Conservation (phyloP, 1,140 invertebrate genomes). For the Caenorhabditis briggsae region DNA sequence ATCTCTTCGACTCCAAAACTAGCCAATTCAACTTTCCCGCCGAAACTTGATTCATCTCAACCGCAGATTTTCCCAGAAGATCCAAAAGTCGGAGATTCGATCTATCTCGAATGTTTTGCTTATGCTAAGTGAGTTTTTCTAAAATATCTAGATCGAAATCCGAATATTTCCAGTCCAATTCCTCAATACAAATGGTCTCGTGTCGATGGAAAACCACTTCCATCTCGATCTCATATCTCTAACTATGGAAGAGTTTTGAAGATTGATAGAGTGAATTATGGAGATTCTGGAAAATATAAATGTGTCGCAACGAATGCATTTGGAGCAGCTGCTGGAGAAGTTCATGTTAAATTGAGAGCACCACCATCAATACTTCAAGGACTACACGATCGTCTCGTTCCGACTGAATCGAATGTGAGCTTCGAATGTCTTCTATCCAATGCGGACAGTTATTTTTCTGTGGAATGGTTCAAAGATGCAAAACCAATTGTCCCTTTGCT, state of each 20-base stretch:
- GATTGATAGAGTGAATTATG: slow-evolving; percentile 61
- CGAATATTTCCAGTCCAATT: slow-evolving; percentile 48
- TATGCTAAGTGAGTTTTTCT: slow-evolving; percentile 56
- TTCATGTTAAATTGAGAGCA: slow-evolving; percentile 57
- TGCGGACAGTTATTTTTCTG: slow-evolving; percentile 44
- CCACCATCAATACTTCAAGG: slow-evolving; percentile 52
- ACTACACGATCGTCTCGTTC: slow-evolving; percentile 52
- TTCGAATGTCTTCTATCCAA: slow-evolving; percentile 56
- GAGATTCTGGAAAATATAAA: slow-evolving; percentile 60
- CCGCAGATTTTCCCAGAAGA: slow-evolving; percentile 61
- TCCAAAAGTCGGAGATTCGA: slow-evolving; percentile 56
- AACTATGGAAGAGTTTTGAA: slow-evolving; percentile 60
- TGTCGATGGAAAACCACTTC: slow-evolving; percentile 60
- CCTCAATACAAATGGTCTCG: slow-evolving; percentile 61
- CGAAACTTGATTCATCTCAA: slow-evolving; percentile 57
- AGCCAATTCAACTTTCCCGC: slow-evolving; percentile 54
- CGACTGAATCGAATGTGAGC: slow-evolving; percentile 55
- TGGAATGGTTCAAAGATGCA: slow-evolving; percentile 64
- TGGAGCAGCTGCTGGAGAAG: slow-evolving; percentile 57
- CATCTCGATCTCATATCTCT: slow-evolving; percentile 9
- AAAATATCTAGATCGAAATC: neutral
- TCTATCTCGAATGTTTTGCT: slow-evolving; percentile 65
- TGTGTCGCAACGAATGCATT: slow-evolving; percentile 58
- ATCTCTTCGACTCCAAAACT: slow-evolving; percentile 44
- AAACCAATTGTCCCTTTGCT: slow-evolving; percentile 61